phyloP scores from a whole-genome alignment of 2,888 invertebrate species.

The Cephus pulcher region DNA sequence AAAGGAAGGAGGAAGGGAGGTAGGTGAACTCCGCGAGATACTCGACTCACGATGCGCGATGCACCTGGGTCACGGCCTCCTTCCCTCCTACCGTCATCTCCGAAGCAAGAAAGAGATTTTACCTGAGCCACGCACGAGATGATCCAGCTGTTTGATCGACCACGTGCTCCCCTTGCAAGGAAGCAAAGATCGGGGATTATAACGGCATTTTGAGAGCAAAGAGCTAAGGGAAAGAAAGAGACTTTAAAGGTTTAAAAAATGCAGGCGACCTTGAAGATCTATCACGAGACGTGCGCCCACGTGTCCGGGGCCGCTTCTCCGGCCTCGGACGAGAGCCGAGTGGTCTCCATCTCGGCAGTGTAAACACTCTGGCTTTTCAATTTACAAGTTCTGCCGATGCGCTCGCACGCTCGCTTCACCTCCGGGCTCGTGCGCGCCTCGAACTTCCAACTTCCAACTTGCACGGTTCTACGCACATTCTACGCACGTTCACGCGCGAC shows the following conservation, averaged over 20 bases:
- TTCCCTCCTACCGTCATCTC: too few relatives aligned
- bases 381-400: slow-evolving; percentile 17
- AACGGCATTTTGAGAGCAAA: too few relatives aligned
- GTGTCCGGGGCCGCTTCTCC: slow-evolving; percentile 14
- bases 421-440: slow-evolving; percentile 18
- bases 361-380: slow-evolving; percentile 33
- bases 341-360: slow-evolving; percentile 13
- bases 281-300: background rate
- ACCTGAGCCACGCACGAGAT: slow-evolving; percentile 57
- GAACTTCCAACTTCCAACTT: slow-evolving; percentile 8
- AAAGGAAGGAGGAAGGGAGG: too few relatives aligned
- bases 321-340: slow-evolving; percentile 7
- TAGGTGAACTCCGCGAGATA: too few relatives aligned
- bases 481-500: slow-evolving; percentile 39
- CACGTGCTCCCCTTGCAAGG: slow-evolving; percentile 50
- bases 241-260: too few relatives aligned
- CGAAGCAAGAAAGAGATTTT: slow-evolving; percentile 54
- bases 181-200: too few relatives aligned
- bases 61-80: too few relatives aligned
- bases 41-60: too few relatives aligned
- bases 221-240: too few relatives aligned
- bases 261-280: too few relatives aligned
- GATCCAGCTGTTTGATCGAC: slow-evolving; percentile 66
- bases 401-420: background rate
- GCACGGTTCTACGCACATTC: too few relatives aligned